Conservation (phyloP, 2,888 invertebrate species). For the Pharmacophagus antenor region DNA sequence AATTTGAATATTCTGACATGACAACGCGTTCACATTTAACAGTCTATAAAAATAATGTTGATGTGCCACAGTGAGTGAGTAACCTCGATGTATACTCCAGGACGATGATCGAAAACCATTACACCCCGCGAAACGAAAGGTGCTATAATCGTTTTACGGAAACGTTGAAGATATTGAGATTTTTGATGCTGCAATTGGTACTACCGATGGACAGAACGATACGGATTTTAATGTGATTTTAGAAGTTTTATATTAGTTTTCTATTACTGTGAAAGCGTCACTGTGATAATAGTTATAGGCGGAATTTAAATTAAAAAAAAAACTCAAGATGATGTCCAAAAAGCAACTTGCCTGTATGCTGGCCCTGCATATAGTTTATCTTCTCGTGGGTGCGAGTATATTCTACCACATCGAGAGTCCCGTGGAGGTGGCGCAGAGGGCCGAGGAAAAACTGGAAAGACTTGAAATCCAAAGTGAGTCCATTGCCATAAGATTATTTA, state of each 20-base stretch:
- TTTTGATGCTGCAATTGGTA: constrained; percentile 44
- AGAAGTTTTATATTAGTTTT: constrained; percentile 13
- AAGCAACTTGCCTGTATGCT: constrained; percentile 89
- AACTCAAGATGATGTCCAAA: constrained; percentile 87
- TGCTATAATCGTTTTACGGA: constrained; percentile 45
- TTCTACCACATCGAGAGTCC: constrained; percentile 91
- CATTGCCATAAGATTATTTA: constrained; percentile 31
- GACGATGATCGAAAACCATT: constrained; percentile 46
- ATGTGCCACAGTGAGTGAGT: constrained; percentile 33
- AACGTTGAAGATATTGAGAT: constrained; percentile 45
- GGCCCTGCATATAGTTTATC: constrained; percentile 87
- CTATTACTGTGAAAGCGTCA: constrained; percentile 39
- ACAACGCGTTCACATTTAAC: constrained; percentile 21
- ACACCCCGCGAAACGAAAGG: constrained; percentile 33
- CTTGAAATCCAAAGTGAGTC: constrained; percentile 86
- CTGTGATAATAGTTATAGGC: constrained; percentile 30
- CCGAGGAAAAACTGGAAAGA: constrained; percentile 81
- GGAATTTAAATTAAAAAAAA: constrained; percentile 41
- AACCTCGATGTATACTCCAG: constrained; percentile 41
- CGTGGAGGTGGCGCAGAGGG: constrained; percentile 83
- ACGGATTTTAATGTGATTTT: constrained; percentile 57
- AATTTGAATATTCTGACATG: constrained; percentile 28
- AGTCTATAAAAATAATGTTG: constrained; percentile 29
- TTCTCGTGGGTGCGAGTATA: constrained; percentile 91
- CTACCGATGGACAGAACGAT: constrained; percentile 47